Evolutionary conservation across 2,888 invertebrate genomes (phyloP), one percentile per base, ranked within the genome.

Genomic region (Brenthis ino): DNA sequence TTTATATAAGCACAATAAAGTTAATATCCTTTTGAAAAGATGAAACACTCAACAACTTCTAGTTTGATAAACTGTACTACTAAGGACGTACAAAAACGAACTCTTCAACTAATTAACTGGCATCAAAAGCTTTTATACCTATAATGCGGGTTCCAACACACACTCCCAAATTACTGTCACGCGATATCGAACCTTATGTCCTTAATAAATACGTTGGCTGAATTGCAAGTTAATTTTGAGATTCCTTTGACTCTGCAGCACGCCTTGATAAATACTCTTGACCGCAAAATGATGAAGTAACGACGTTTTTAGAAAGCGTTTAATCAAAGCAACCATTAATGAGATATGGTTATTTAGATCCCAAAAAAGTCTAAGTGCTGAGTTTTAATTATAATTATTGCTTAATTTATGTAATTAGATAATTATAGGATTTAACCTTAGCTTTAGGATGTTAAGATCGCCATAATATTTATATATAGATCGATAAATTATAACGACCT

Each of bases 41-140:
- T 5, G 48, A 3, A 50, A 37, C 64, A 50, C 56, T 57, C 57
- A 57, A 51, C 63, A 63, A 67, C 67, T 64, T 68, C 53, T 66
- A 57, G 68, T 67, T 66, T 66, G 56, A 70, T 61, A 71, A 71
- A 69, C 64, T 71, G 61, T 72, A 58, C 58, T 43, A 64, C 63
- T 63, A 67, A 74, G 69, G 68, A 67, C 64, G 67, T 64, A 71
- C 71, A 75, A 76, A 79, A 79, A 77, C 75, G 70, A 75, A 78
- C 75, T 76, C 77, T 74, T 76, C 71, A 77, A 80, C 79, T 83
- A 82, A 82, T 82, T 83, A 83, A 81, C 82, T 78, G 77, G 75
- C 77, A 77, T 79, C 80, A 81, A 80, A 81, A 78, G 77, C 75
- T 76, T 76, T 76, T 76, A 70, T 64, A 68, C 63, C 65, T 69